Percentiles rank a stretch among this genome's conserved stretches.
phyloP scores from a whole-genome alignment of 2,113 vertebrate species.

The Mirounga angustirostris region DNA sequence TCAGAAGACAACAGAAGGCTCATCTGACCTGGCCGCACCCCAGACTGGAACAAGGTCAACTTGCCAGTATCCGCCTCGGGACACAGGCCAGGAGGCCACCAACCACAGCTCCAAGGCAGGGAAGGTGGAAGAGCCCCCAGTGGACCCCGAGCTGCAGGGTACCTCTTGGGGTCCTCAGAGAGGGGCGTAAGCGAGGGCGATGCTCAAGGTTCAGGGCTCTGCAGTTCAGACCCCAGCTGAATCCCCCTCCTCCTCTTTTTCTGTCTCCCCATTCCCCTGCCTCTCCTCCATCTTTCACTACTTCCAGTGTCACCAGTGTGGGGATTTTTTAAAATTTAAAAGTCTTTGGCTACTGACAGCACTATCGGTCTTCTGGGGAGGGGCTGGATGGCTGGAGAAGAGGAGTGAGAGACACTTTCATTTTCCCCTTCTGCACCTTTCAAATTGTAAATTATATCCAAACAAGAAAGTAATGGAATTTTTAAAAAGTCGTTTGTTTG shows the following conservation, averaged over 20 bases:
- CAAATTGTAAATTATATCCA: neutral
- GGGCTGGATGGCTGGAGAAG: neutral
- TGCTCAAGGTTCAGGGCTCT: neutral
- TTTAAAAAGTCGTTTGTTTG: neutral
- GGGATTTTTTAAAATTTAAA: neutral
- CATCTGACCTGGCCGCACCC: neutral
- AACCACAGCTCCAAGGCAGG: neutral
- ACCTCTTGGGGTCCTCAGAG: neutral
- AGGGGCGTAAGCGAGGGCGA: neutral
- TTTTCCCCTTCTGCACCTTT: neutral
- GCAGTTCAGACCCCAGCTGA: neutral
- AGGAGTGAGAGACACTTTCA: neutral
- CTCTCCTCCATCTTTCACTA: neutral
- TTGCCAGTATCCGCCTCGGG: neutral
- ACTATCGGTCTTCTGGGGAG: neutral
- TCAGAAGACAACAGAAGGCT: neutral
- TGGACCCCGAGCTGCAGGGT: no score
- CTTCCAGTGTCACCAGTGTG: neutral
- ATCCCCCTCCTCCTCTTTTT: neutral
- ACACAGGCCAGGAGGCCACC: neutral
- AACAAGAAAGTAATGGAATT: neutral
- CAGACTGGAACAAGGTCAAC: neutral
- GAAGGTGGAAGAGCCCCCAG: neutral
- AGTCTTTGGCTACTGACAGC: neutral
- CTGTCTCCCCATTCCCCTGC: neutral